Conservation (phyloP, 1,140 invertebrate genomes). For the Drosophila mauritiana region DNA sequence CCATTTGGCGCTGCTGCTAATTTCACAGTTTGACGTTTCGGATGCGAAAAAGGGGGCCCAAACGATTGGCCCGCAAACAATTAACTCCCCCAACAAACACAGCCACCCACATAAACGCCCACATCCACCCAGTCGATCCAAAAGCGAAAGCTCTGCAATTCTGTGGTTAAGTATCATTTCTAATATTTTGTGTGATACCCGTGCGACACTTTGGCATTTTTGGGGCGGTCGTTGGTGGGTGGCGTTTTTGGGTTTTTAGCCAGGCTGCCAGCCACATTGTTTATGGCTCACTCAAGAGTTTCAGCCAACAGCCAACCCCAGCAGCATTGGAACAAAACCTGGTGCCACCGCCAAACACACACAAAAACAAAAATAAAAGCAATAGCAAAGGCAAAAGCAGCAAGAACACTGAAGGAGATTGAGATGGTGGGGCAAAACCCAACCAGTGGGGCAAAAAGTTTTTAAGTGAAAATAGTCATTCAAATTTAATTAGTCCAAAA, state of each 20-base stretch:
- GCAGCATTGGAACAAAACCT: conserved; percentile 61
- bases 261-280: conserved; percentile 53
- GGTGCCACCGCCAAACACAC: conserved; percentile 23
- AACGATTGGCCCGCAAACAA: conserved; percentile 51
- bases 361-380: conserved; percentile 24
- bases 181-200: conserved; percentile 82
- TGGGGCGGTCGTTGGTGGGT: conserved; percentile 9
- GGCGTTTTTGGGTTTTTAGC: conserved; percentile 22
- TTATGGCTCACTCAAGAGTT: conserved; percentile 79
- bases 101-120: background rate
- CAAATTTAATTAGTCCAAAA: conserved; percentile 83
- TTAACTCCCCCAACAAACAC: conserved; percentile 47
- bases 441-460: conserved; percentile 67
- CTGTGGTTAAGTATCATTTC: conserved; percentile 83
- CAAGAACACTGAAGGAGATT: background rate
- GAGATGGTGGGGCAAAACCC: conserved; percentile 4
- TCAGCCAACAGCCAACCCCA: conserved; percentile 34
- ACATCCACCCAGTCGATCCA: conserved; percentile 2
- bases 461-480: conserved; percentile 84
- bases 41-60: conserved; percentile 42
- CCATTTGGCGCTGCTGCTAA: conserved; percentile 69
- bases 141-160: conserved; percentile 71
- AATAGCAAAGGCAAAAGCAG: conserved; percentile 25
- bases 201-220: conserved; percentile 79
- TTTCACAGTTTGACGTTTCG: conserved; percentile 63